These are phyloP conservation scores for Dinothrombium tinctorium DNA, from an alignment of 1,140 invertebrate species.

Conservation along the genomic window DNA sequence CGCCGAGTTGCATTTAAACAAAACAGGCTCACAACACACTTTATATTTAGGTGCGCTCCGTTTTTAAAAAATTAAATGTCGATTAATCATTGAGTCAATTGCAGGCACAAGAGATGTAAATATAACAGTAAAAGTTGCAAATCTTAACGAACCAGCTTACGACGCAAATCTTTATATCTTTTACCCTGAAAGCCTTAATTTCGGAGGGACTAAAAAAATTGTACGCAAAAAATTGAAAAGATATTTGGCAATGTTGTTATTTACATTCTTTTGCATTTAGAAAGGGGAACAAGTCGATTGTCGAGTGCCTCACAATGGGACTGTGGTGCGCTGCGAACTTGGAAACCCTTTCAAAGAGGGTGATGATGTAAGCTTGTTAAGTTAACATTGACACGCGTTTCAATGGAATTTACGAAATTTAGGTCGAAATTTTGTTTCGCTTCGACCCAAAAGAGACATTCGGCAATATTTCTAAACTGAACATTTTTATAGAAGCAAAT, in stretches of 20 bases:
- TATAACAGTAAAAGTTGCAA: slow-evolving; percentile 45
- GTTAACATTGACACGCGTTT: no score
- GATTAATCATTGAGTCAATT: slow-evolving; percentile 15
- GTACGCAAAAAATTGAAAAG: slow-evolving; percentile 1
- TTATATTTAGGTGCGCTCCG: no score
- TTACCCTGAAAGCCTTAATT: slow-evolving; percentile 50
- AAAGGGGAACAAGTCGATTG: slow-evolving; percentile 16
- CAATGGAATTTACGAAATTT: background rate
- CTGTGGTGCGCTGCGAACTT: slow-evolving; percentile 47
- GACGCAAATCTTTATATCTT: slow-evolving; percentile 55
- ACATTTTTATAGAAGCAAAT: slow-evolving; percentile 50
- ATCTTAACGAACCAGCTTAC: slow-evolving; percentile 67
- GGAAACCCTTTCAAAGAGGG: slow-evolving; percentile 60
- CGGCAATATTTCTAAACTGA: slow-evolving; percentile 38
- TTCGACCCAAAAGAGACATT: slow-evolving; percentile 51
- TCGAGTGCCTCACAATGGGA: slow-evolving; percentile 33
- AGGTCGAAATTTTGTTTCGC: slow-evolving; percentile 26
- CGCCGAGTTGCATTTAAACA: no score
- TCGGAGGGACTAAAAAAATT: slow-evolving; percentile 31
- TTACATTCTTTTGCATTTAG: slow-evolving; percentile 15
- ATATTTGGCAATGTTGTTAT: background rate
- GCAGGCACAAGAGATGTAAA: slow-evolving; percentile 50
- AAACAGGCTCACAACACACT: no score
- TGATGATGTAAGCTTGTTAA: slow-evolving; percentile 3
- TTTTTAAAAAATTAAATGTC: no score